A percentile compares a stretch with the other conserved stretches of the same genome.
phyloP scores from a whole-genome alignment of 2,888 invertebrate genomes.

The Heliconius ismenius region DNA sequence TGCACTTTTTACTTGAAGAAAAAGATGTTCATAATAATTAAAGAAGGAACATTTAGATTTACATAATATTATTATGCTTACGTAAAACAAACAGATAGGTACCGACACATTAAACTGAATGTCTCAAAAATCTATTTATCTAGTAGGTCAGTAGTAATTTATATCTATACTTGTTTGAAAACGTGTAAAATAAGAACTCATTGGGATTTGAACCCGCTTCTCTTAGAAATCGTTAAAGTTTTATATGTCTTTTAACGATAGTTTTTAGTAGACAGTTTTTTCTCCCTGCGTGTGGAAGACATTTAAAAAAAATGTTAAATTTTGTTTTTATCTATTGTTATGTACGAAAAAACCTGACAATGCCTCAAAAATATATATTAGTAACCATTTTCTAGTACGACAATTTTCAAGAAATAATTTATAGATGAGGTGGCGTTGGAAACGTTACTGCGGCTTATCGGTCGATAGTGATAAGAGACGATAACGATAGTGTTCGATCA shows the following conservation, averaged over 20 bases:
- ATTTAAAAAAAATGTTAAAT: too few species aligned
- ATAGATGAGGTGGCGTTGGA: conserved; percentile 15
- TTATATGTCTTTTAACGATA: too few species aligned
- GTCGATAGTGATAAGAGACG: conserved; percentile 41
- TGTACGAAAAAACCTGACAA: neutral
- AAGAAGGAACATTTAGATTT: too few species aligned
- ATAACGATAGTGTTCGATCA: conserved; percentile 54
- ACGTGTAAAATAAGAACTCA: neutral
- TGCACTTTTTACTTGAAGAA: too few species aligned
- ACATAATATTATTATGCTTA: too few species aligned
- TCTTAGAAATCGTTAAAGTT: too few species aligned
- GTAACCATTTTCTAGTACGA: neutral
- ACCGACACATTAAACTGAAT: neutral
- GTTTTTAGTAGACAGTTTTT: too few species aligned
- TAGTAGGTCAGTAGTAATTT: neutral
- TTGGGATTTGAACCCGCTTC: too few species aligned
- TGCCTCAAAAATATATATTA: neutral
- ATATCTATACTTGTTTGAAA: neutral
- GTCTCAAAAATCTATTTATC: neutral
- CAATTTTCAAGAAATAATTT: conserved; percentile 22
- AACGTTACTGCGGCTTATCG: conserved; percentile 47
- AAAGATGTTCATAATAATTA: too few species aligned
- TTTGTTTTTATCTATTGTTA: too few species aligned
- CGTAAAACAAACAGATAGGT: too few species aligned
- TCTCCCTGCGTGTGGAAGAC: too few species aligned